Evolutionary conservation across 2,797 vertebrate genomes (phyloP).

Genomic region (Cynodonichthys magdalenae): DNA sequence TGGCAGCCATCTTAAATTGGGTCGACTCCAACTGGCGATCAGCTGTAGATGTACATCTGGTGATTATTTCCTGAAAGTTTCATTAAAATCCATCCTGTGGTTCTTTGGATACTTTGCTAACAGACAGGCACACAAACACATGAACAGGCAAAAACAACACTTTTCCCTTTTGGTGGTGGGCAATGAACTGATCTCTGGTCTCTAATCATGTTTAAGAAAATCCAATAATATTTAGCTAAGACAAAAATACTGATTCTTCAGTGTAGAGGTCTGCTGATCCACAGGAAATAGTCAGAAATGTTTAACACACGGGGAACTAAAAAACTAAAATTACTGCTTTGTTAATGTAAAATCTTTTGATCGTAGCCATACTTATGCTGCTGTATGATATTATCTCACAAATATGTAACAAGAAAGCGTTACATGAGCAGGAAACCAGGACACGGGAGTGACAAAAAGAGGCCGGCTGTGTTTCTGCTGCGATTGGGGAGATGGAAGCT

Average conservation of each 20-base stretch:
- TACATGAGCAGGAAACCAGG: conserved; percentile 35
- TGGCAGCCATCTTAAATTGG: no score
- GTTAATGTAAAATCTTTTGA: not conserved
- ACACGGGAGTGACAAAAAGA: conserved; percentile 21
- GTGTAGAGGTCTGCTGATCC: not conserved
- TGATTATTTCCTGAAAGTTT: no score
- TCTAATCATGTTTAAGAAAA: conserved; percentile 16
- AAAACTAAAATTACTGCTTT: not conserved
- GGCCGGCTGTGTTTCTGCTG: conserved; percentile 25
- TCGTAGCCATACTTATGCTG: not conserved
- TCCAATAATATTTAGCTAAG: not conserved
- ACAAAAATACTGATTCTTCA: conserved; percentile 1
- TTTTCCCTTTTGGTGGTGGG: not conserved
- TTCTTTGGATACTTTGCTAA: not conserved
- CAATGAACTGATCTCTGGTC: conserved; percentile 22
- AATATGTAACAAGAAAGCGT: conserved; percentile 23
- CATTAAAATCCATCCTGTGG: no score
- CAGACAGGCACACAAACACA: no score
- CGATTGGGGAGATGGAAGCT: conserved; percentile 26
- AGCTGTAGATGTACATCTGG: no score
- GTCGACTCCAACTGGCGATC: no score
- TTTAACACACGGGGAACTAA: not conserved
- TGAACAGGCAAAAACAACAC: no score
- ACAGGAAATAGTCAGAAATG: no score
- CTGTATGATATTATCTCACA: not conserved